Evolutionary conservation across 2,888 invertebrate genomes (phyloP).

Genomic region (Oasisia sp.): DNA sequence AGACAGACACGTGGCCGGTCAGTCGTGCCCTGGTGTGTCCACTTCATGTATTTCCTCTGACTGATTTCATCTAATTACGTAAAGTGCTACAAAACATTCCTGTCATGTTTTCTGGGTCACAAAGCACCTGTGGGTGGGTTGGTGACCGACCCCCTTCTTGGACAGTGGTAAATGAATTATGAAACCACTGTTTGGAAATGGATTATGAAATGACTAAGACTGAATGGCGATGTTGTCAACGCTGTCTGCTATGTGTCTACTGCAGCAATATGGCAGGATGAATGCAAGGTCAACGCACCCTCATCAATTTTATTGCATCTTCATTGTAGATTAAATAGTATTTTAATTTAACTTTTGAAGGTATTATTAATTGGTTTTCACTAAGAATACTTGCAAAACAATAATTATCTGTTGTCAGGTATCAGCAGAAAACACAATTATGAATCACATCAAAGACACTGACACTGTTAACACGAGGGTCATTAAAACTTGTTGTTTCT

Average conservation of each 20-base stretch:
- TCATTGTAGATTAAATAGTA: neutral
- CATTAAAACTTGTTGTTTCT: neutral
- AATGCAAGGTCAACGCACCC: neutral
- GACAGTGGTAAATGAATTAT: neutral
- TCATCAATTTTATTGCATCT: neutral
- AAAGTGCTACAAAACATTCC: neutral
- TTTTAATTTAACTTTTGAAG: neutral
- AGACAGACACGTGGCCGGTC: neutral
- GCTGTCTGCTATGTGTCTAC: too few relatives aligned
- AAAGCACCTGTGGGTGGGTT: neutral
- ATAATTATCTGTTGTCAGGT: neutral
- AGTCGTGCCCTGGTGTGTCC: neutral
- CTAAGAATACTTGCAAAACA: neutral
- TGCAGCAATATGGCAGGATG: neutral
- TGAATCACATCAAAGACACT: neutral
- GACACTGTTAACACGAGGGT: neutral
- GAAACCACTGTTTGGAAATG: neutral
- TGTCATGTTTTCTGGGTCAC: neutral
- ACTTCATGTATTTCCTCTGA: neutral
- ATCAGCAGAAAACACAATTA: neutral
- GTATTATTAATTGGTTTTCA: neutral
- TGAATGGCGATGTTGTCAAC: neutral
- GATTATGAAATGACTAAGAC: neutral
- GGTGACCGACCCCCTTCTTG: neutral
- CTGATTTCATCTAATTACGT: neutral